These are phyloP conservation scores for Eutrigla gurnardus DNA, from an alignment of 2,797 vertebrate genomes.

Conservation along the genomic window DNA sequence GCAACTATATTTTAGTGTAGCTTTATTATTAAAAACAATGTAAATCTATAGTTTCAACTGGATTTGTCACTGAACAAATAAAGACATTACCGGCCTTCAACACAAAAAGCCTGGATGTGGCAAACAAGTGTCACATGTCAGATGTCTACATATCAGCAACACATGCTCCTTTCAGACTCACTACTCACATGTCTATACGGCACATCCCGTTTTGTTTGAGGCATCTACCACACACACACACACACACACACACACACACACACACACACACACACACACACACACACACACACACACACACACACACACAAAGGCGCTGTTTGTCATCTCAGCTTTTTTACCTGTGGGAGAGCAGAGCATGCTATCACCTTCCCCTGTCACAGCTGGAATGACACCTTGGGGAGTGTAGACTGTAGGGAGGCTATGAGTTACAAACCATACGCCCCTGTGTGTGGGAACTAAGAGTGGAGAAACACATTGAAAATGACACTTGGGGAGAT, in stretches of 20 bases:
- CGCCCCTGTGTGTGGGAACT: conserved; percentile 29
- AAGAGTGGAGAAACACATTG: not conserved
- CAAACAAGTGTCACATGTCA: not conserved
- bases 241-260: conserved; percentile 25
- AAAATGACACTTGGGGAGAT: conserved; percentile 26
- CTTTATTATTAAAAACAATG: not conserved
- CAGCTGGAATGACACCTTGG: too few relatives aligned
- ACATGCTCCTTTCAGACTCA: not conserved
- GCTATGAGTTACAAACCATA: conserved; percentile 42
- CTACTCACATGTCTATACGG: not conserved
- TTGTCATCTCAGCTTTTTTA: conserved; percentile 49
- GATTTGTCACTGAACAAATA: too few relatives aligned
- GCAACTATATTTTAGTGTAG: not conserved
- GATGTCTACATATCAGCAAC: not conserved
- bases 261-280: conserved; percentile 27
- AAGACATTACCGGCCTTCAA: too few relatives aligned
- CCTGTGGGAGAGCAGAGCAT: conserved; percentile 41
- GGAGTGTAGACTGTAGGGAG: conserved; percentile 42
- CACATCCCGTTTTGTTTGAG: conserved; percentile 18
- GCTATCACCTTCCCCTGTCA: conserved; percentile 63
- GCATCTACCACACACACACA: not conserved
- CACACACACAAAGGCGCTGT: conserved; percentile 39
- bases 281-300: too few relatives aligned
- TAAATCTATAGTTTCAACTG: too few relatives aligned
- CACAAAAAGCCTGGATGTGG: not conserved